phyloP scores from a whole-genome alignment of 1,140 invertebrate genomes.

The Temnothorax curvispinosus region DNA sequence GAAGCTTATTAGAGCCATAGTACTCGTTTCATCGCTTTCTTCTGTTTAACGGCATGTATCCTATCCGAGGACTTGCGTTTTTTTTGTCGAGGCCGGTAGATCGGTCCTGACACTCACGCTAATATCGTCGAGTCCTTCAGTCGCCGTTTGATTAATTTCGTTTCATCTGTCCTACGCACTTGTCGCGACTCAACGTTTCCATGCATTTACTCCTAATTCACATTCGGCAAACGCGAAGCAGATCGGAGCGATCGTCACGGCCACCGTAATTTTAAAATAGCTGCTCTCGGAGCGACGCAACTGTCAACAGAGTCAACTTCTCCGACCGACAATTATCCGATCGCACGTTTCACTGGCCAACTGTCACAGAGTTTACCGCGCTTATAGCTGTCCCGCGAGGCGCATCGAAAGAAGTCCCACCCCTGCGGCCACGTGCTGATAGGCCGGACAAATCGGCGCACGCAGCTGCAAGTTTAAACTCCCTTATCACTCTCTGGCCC shows the following conservation, averaged over 20 bases:
- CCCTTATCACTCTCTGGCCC: slow-evolving; percentile 59
- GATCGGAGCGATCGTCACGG: neutral
- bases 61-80: neutral
- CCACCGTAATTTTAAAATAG: neutral
- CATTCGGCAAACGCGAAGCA: neutral
- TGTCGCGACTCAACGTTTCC: slow-evolving; percentile 58
- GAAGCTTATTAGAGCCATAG: slow-evolving; percentile 74
- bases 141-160: slow-evolving; percentile 53
- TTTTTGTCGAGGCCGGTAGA: neutral
- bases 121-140: slow-evolving; percentile 32
- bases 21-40: slow-evolving; percentile 57
- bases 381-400: slow-evolving; percentile 27
- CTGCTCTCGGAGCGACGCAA: neutral
- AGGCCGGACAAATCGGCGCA: slow-evolving; percentile 64
- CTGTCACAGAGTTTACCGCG: slow-evolving; percentile 51
- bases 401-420: slow-evolving; percentile 52
- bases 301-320: neutral
- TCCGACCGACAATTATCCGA: neutral
- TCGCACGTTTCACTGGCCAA: slow-evolving; percentile 26
- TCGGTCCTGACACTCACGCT: slow-evolving; percentile 27
- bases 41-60: neutral
- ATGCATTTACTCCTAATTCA: slow-evolving; percentile 33
- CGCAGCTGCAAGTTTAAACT: slow-evolving; percentile 67
- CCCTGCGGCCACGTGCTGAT: slow-evolving; percentile 67
- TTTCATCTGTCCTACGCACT: slow-evolving; percentile 61